Conservation (phyloP, 2,113 vertebrate species). For the Carassius gibelio region DNA sequence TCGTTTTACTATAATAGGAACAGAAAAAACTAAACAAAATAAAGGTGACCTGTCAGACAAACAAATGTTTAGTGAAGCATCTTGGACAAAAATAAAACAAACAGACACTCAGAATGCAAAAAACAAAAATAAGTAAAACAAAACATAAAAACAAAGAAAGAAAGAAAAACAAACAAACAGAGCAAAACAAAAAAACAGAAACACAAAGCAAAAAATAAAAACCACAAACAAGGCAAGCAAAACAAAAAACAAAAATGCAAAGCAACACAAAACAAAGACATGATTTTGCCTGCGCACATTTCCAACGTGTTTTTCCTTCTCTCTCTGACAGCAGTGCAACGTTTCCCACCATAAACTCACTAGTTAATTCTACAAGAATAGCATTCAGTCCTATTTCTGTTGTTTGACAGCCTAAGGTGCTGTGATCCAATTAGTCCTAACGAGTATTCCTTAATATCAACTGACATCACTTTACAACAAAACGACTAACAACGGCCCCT, state of each 20-base stretch:
- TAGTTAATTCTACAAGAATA: not conserved
- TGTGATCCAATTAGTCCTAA: constrained; percentile 53
- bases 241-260: not conserved
- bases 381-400: constrained; percentile 6
- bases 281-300: not conserved
- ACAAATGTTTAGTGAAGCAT: not conserved
- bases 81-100: not conserved
- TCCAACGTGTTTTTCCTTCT: not conserved
- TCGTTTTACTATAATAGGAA: too few species aligned
- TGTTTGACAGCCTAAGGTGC: constrained; percentile 45
- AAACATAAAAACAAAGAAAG: too few species aligned
- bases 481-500: constrained; percentile 25
- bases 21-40: not conserved
- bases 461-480: constrained; percentile 43
- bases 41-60: not conserved
- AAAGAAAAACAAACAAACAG: not conserved
- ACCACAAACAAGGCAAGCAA: not conserved
- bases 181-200: not conserved
- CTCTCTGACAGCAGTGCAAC: not conserved
- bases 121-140: too few species aligned
- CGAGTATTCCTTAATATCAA: constrained; percentile 49
- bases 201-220: too few species aligned
- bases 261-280: not conserved
- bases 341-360: not conserved
- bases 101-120: too few species aligned